Evolutionary conservation across 2,797 vertebrate genomes (phyloP), one percentile per base, ranked within the genome.

Genomic region (Aphelocoma californica): DNA sequence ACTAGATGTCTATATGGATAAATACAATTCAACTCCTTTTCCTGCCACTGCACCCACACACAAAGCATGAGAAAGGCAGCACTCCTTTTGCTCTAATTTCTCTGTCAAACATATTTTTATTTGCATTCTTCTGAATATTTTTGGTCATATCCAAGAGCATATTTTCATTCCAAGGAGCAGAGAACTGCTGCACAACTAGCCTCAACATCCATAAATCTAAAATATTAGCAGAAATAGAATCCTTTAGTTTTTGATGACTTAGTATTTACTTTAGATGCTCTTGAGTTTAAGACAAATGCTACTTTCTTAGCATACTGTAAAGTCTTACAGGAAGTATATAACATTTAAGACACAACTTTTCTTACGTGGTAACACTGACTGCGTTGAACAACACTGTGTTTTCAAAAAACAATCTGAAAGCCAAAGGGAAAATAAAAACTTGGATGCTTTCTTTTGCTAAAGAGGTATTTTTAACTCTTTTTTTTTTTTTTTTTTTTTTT

Each of bases 151-250:
- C 51, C 71, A 92, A 71, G 42, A 77, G 56, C 14, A 69, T 91
- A 75, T 95, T 95, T 94, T 92, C 81, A 90, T 96, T 95, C 88
- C 93, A 77, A 60, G 53, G 24, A 75, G 62, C 24, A 88, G 44
- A 70, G 38, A 58, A 69, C 56, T 86, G 67, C 70, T 45, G 62
- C 44, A 60, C 70, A 72, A 66, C 54, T 70, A 73, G 48, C 71
- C 67, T 53, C 62, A 62, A 51, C 40, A 66, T 32, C 58, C 70
- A 86, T 78, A 93, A 90, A 92, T 72, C 53, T 78, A 34, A 92
- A 88, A 72, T 84, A 90, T 61, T 77, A 62, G 44, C 1, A 10
- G 80, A 75, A 91, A 79, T 29, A 45, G 17, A 90, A 79, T 58
- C 11, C 47, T 25, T 66, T 48, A 4, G 10, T 67, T 90, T 90